A percentile compares a stretch with the other conserved stretches of the same genome.
Conservation (phyloP, 2,113 vertebrate species). For the Anolis sagrei region DNA sequence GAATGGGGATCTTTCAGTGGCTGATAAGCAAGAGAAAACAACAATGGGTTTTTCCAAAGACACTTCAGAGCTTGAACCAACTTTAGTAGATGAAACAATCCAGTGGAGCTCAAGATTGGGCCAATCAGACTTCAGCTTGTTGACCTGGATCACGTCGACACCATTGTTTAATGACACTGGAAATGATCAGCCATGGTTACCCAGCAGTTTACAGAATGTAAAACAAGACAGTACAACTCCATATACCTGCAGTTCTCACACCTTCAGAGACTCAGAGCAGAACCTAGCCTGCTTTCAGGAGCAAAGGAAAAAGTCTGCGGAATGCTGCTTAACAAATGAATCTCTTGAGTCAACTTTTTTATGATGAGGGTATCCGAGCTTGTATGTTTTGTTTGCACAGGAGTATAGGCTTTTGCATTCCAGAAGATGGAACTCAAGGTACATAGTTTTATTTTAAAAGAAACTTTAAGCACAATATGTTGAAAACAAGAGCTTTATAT, state of each 20-base stretch:
- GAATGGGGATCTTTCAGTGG: conserved; percentile 14
- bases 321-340: conserved; percentile 53
- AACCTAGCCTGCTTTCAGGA: conserved; percentile 63
- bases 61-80: conserved; percentile 42
- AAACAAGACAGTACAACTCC: conserved; percentile 60
- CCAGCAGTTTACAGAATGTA: conserved; percentile 68
- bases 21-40: conserved; percentile 57
- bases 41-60: conserved; percentile 62
- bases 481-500: conserved; percentile 75
- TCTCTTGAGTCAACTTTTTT: conserved; percentile 75
- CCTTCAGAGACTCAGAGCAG: conserved; percentile 56
- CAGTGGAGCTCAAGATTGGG: conserved; percentile 47
- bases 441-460: conserved; percentile 78
- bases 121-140: conserved; percentile 67
- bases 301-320: conserved; percentile 36
- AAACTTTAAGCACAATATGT: conserved; percentile 75
- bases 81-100: conserved; percentile 45
- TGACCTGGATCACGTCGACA: conserved; percentile 81
- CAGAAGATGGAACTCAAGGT: conserved; percentile 72
- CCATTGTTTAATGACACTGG: conserved; percentile 74
- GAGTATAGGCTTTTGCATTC: conserved; percentile 82
- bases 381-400: conserved; percentile 88
- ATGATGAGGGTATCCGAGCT: conserved; percentile 71
- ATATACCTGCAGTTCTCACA: conserved; percentile 52
- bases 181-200: conserved; percentile 73